Evolutionary conservation across 2,797 vertebrate species (phyloP).

Genomic region (Anguilla megastoma): DNA sequence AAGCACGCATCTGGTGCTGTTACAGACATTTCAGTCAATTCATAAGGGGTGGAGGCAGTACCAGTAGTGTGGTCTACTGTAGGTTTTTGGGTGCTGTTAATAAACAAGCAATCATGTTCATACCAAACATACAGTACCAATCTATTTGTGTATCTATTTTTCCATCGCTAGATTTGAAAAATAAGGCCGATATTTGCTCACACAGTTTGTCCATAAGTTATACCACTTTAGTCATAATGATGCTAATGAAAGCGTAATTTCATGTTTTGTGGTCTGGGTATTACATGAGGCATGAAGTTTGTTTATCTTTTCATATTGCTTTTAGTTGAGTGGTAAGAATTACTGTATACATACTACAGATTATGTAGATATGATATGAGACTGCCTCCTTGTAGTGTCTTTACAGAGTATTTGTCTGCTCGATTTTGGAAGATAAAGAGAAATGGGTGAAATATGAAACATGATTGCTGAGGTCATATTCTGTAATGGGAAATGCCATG

Average conservation of each 20-base stretch:
- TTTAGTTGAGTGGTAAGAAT: not conserved
- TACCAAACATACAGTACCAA: not conserved
- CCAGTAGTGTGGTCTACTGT: not conserved
- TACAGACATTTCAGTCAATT: not conserved
- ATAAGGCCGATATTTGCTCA: not conserved
- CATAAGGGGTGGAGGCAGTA: not conserved
- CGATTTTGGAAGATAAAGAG: not conserved
- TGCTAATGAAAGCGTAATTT: not conserved
- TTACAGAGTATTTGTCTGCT: not conserved
- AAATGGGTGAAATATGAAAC: not conserved
- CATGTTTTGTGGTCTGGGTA: conserved; percentile 9
- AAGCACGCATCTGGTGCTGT: not conserved
- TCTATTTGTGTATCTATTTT: not conserved
- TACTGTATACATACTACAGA: not conserved
- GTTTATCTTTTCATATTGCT: not conserved
- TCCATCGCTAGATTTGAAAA: not conserved
- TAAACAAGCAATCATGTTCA: not conserved
- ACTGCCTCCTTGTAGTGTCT: too few relatives aligned
- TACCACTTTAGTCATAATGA: not conserved
- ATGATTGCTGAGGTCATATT: not conserved
- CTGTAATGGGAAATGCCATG: not conserved
- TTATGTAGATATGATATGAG: not conserved
- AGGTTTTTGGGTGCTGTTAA: not conserved
- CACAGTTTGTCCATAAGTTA: not conserved
- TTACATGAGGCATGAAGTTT: not conserved